Conservation (phyloP, 2,113 vertebrate genomes). For the Heteronetta atricapilla region DNA sequence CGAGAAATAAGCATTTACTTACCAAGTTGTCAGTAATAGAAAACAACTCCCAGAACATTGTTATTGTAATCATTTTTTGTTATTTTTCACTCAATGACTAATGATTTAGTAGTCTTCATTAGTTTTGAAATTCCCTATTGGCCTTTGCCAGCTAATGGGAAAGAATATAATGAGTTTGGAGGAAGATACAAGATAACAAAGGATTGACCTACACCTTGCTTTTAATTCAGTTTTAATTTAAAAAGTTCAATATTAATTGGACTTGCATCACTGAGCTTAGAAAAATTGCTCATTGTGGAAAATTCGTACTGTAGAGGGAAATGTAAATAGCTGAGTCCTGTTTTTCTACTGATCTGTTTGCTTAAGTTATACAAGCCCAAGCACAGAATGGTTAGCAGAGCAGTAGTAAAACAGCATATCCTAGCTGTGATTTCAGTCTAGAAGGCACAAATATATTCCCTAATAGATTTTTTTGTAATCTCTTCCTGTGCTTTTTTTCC, state of each 20-base stretch:
- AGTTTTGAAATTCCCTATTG: background rate
- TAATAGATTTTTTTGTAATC: background rate
- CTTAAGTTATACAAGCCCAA: background rate
- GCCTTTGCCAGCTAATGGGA: background rate
- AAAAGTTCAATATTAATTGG: background rate
- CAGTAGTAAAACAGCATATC: background rate
- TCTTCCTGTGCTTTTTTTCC: background rate
- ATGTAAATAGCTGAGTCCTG: background rate
- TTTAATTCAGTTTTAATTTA: conserved; percentile 17
- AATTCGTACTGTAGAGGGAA: background rate
- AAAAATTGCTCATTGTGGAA: background rate
- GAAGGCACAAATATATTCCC: background rate
- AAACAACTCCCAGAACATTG: background rate
- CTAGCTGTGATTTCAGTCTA: background rate
- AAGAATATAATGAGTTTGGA: background rate
- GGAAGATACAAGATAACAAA: background rate
- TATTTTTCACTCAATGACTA: background rate
- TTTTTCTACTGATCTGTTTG: background rate
- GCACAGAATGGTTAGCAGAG: background rate
- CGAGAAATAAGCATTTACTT: background rate
- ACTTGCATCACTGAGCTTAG: background rate
- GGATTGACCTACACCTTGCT: background rate
- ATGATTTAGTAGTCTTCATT: background rate
- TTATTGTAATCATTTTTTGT: background rate
- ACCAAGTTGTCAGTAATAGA: background rate